Base-by-base conservation (phyloP, 2,797 vertebrate genomes). In the Brachyrhaphis roseni region DNA sequence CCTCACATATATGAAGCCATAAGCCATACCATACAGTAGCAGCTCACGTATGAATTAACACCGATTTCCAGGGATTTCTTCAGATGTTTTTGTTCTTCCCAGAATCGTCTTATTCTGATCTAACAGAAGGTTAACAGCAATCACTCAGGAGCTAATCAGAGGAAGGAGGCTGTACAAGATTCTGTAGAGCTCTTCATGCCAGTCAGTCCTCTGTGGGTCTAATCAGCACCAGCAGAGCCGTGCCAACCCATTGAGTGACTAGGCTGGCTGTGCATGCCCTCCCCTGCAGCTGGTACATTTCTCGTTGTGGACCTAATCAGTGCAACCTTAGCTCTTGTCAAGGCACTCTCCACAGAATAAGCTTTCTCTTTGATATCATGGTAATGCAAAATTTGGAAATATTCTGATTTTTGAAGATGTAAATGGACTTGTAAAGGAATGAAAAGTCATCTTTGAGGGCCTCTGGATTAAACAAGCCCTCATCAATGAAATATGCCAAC, bases 101-200 rank as follows among this genome's bases (percentile, higher is more conserved):
- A 77, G 83, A 83, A 82, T 81, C 20, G 8, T 78, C 53, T 79
- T 43, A 49, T 78, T 84, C 81, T 82, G 82, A 78, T 76, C 78
- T 76, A 20, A 31, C 72, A 85, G 73, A 83, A 68, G 75, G 70
- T 41, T 45, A 81, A 78, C 78, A 75, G 76, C 84, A 80, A 86
- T 84, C 92, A 85, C 87, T 82, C 82, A 86, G 89, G 88, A 87
- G 75, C 86, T 87, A 95, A 94, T 93, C 91, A 92, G 87, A 73
- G 79, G 77, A 90, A 83, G 78, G 89, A 82, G 77, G 68, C 79
- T 83, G 78, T 36, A 76, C 41, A 72, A 71, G 84, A 83, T 76
- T 77, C 70, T 59, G 74, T 47, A 6, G 6, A 81, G 68, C 88
- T 85, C 75, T 82, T 74, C 66, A 82, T 74, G 86, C 73, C 78